These are phyloP conservation scores for Agelas oroides DNA, from an alignment of 37 sponge, comb jelly and placozoan species.

Conservation along the genomic window DNA sequence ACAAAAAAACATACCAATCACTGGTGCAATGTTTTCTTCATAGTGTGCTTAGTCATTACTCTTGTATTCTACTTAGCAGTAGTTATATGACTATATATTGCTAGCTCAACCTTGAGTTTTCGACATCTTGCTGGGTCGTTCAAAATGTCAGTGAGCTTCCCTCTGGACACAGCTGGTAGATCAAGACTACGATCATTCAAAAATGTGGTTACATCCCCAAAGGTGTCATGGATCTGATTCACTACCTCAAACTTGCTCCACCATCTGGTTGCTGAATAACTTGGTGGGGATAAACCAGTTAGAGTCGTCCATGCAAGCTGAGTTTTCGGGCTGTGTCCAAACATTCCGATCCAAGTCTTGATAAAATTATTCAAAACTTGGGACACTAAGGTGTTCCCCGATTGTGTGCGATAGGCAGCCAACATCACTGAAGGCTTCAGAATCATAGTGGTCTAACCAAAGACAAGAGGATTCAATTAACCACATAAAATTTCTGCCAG, in stretches of 20 bases:
- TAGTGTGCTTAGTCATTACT: too few species aligned
- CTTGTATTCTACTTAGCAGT: too few species aligned
- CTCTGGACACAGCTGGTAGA: background rate
- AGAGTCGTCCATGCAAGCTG: slow-evolving; percentile 1
- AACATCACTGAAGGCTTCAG: too few species aligned
- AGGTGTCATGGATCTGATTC: background rate
- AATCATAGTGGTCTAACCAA: too few species aligned
- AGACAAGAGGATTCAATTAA: too few species aligned
- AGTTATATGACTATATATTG: background rate
- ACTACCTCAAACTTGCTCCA: slow-evolving; percentile 29
- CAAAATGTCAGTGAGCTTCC: slow-evolving; percentile 4
- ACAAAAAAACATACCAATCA: too few species aligned
- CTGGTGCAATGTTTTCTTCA: too few species aligned
- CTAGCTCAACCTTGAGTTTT: slow-evolving; percentile 11
- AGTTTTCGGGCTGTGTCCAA: slow-evolving; percentile 5
- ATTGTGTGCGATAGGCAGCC: slow-evolving; percentile 8
- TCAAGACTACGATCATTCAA: slow-evolving; percentile 2
- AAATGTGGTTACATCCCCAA: slow-evolving; percentile 20
- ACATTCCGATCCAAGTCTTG: slow-evolving; percentile 9
- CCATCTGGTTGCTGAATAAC: slow-evolving; percentile 17
- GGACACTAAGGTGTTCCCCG: background rate
- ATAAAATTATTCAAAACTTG: background rate
- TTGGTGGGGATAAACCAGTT: background rate
- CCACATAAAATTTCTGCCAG: too few species aligned
- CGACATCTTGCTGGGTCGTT: background rate